phyloP scores from a whole-genome alignment of 1,140 invertebrate species.

The Pollicipes pollicipes region DNA sequence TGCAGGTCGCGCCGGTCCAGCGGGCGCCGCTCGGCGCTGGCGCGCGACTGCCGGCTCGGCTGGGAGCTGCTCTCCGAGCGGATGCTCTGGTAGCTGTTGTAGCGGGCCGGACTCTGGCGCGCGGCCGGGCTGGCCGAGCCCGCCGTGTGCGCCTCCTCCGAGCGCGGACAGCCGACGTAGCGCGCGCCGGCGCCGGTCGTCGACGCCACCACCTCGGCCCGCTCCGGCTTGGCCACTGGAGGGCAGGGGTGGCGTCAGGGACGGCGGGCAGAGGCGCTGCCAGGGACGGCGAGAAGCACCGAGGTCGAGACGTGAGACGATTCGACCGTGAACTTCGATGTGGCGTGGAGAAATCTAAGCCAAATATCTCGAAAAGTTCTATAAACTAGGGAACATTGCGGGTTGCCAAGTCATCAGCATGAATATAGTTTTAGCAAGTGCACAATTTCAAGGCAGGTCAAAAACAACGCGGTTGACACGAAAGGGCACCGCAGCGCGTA shows the following conservation, averaged over 20 bases:
- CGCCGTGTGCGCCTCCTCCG: not conserved
- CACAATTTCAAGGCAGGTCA: too few relatives aligned
- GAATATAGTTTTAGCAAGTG: too few relatives aligned
- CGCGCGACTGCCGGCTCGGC: not conserved
- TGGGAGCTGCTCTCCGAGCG: not conserved
- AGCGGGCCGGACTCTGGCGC: not conserved
- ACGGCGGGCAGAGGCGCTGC: not conserved
- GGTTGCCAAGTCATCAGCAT: too few relatives aligned
- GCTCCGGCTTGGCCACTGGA: constrained; percentile 6
- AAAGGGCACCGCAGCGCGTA: too few relatives aligned
- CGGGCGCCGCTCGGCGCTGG: not conserved
- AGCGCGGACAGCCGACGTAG: not conserved
- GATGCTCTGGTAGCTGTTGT: not conserved
- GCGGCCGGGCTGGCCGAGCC: not conserved
- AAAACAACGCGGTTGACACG: too few relatives aligned
- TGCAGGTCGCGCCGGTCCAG: constrained; percentile 38
- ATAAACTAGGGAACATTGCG: too few relatives aligned
- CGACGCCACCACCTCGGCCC: not conserved
- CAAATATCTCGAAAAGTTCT: too few relatives aligned
- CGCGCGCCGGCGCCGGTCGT: not conserved
- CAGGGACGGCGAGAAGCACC: too few relatives aligned
- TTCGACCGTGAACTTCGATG: too few relatives aligned
- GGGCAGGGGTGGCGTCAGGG: constrained; percentile 29
- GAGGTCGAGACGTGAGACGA: too few relatives aligned
- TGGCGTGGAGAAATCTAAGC: too few relatives aligned